These are phyloP conservation scores for Oryzias sinensis DNA, from an alignment of 2,797 vertebrate species.

Conservation along the genomic window DNA sequence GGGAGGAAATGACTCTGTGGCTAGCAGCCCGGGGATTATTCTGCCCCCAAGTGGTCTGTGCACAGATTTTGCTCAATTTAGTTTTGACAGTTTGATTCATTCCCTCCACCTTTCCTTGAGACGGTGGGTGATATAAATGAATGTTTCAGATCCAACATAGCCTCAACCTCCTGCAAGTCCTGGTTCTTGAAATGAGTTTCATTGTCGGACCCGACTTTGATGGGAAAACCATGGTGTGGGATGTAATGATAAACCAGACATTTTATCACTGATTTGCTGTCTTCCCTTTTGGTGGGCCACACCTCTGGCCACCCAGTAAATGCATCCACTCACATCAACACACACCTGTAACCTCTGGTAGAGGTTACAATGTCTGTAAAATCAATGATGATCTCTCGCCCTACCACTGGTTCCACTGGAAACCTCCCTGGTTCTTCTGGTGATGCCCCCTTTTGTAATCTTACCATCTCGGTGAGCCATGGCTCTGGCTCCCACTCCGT, in stretches of 20 bases:
- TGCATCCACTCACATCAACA: not conserved
- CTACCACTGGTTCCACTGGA: not conserved
- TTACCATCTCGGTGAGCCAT: too few species aligned
- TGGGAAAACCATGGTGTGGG: not conserved
- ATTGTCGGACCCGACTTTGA: not conserved
- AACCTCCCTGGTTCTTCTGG: not conserved
- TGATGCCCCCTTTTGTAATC: too few species aligned
- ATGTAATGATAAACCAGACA: constrained; percentile 2
- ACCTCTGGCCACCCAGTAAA: not conserved
- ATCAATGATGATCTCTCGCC: not conserved
- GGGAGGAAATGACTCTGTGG: too few species aligned
- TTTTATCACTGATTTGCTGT: not conserved
- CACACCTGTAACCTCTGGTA: not conserved
- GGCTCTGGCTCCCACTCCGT: too few species aligned
- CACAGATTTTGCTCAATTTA: too few species aligned
- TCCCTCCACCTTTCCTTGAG: too few species aligned
- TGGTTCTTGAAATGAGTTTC: constrained; percentile 5
- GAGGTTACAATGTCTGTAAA: not conserved
- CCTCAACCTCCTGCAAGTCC: not conserved
- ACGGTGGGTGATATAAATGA: too few species aligned
- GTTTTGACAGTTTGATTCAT: too few species aligned
- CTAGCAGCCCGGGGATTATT: too few species aligned
- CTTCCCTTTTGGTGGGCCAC: not conserved
- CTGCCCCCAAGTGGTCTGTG: too few species aligned
- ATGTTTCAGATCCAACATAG: not conserved